phyloP scores from a whole-genome alignment of 2,113 vertebrate genomes.

The Varanus salvator region DNA sequence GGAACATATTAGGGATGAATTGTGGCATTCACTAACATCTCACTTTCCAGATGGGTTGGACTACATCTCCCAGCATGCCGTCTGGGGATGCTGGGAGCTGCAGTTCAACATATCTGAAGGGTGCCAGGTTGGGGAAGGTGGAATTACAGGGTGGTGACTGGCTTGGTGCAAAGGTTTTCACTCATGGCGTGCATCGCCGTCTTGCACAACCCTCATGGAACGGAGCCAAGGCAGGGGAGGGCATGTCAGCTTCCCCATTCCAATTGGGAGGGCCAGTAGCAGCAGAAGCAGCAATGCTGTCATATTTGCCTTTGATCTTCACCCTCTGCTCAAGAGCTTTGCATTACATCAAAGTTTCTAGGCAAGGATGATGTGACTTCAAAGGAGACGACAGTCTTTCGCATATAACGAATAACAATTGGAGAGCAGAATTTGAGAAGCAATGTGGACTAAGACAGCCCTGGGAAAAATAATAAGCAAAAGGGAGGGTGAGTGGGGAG shows the following conservation, averaged over 20 bases:
- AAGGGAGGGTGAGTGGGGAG: no score
- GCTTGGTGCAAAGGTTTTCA: background rate
- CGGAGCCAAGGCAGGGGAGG: background rate
- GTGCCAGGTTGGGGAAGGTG: no score
- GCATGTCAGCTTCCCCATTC: background rate
- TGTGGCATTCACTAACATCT: background rate
- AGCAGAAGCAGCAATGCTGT: background rate
- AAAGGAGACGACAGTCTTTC: constrained; percentile 1
- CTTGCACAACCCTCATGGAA: background rate
- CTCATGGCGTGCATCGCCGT: background rate
- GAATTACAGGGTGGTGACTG: no score
- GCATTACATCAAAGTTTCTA: background rate
- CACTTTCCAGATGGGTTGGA: no score
- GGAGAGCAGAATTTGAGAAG: background rate
- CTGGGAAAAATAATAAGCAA: background rate
- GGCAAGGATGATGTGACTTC: constrained; percentile 4
- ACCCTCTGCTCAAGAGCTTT: background rate
- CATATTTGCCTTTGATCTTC: constrained; percentile 10
- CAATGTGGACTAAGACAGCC: background rate
- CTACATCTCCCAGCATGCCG: no score
- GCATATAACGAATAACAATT: background rate
- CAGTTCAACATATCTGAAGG: no score
- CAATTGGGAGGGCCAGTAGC: background rate
- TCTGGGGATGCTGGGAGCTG: no score
- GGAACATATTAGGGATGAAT: background rate